Percentiles rank a stretch among this genome's conserved stretches.
phyloP scores from a whole-genome alignment of 2,888 invertebrate species.

The Agrochola macilenta region DNA sequence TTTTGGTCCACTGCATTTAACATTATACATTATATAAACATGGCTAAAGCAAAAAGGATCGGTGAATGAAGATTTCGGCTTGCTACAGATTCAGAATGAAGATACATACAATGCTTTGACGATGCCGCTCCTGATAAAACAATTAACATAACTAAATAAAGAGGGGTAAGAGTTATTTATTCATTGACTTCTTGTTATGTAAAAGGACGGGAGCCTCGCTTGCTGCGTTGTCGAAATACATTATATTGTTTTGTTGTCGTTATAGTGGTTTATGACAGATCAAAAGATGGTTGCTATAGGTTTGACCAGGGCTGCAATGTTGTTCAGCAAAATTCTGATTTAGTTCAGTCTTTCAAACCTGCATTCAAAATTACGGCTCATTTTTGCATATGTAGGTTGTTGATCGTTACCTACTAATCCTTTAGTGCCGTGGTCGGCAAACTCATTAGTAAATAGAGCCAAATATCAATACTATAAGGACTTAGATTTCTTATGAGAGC shows the following conservation, averaged over 20 bases:
- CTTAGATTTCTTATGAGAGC: no score
- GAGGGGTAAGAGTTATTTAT: conserved; percentile 52
- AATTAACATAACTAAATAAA: conserved; percentile 63
- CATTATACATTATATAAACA: conserved; percentile 46
- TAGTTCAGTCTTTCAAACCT: background rate
- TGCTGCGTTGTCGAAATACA: background rate
- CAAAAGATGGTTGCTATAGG: no score
- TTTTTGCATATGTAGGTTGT: no score
- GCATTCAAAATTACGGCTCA: no score
- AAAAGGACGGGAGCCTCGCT: conserved; percentile 3
- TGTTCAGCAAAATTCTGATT: background rate
- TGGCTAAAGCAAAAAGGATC: conserved; percentile 35
- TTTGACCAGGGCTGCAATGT: no score
- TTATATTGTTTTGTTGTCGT: no score
- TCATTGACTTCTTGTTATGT: conserved; percentile 55
- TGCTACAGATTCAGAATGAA: conserved; percentile 53
- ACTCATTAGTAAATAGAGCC: no score
- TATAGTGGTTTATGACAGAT: no score
- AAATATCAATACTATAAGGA: no score
- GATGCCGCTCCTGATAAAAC: conserved; percentile 60
- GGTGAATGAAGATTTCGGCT: conserved; percentile 61
- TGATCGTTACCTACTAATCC: no score
- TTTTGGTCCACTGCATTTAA: conserved; percentile 32
- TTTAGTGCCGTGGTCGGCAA: no score
- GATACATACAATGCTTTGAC: conserved; percentile 53